These are phyloP conservation scores for Pygathrix nemaeus DNA, from an alignment of 2,113 vertebrate species.

Conservation along the genomic window DNA sequence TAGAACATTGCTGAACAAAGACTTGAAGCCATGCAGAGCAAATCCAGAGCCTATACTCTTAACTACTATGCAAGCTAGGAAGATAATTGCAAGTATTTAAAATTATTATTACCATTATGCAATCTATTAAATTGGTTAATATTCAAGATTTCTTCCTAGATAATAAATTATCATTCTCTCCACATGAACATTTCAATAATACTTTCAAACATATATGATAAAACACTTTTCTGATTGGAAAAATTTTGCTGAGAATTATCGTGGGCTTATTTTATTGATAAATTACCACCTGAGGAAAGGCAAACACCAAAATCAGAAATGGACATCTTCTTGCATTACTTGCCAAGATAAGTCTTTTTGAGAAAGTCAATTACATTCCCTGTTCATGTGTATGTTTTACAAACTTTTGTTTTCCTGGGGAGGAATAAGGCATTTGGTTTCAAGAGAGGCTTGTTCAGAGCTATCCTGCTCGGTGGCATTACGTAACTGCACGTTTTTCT, in stretches of 20 bases:
- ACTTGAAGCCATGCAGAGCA: neutral
- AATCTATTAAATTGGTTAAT: neutral
- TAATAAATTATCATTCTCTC: neutral
- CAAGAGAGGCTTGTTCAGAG: neutral
- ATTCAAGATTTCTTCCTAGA: neutral
- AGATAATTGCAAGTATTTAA: neutral
- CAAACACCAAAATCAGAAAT: neutral
- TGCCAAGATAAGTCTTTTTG: neutral
- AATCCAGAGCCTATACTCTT: neutral
- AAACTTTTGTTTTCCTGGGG: neutral
- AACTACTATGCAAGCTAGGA: neutral
- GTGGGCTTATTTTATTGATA: neutral
- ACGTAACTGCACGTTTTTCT: neutral
- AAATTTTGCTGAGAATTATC: neutral
- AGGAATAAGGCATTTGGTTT: neutral
- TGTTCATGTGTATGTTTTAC: neutral
- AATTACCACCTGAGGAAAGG: neutral
- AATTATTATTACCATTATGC: neutral
- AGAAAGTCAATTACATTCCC: neutral
- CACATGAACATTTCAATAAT: neutral
- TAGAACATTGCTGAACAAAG: neutral
- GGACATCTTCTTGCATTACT: neutral
- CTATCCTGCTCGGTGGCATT: neutral
- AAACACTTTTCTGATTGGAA: neutral
- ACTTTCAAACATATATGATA: neutral